Evolutionary conservation across 2,113 vertebrate genomes (phyloP).

Genomic region (Cinclus cinclus): DNA sequence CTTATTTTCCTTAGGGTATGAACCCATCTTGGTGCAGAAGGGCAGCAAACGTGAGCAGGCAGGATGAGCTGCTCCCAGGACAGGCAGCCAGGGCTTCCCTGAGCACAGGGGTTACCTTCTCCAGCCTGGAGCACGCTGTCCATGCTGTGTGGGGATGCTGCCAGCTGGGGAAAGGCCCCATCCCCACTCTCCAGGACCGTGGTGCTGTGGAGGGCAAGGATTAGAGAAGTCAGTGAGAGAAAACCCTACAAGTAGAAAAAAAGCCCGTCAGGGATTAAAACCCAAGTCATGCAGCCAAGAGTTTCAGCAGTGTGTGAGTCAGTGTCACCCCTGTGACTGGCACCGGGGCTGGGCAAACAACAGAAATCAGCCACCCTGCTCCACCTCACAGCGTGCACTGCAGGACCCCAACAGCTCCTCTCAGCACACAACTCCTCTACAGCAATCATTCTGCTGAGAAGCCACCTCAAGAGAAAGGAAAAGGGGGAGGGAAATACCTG

Average conservation of each 20-base stretch:
- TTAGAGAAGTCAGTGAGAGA: neutral
- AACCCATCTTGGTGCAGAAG: neutral
- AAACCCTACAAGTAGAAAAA: neutral
- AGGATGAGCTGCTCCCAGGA: neutral
- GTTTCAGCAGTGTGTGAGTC: neutral
- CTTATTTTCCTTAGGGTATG: neutral
- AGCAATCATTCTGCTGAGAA: neutral
- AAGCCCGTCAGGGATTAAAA: neutral
- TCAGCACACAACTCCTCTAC: neutral
- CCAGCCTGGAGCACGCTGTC: slow-evolving; percentile 90
- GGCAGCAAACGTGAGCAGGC: neutral
- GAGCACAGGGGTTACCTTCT: slow-evolving; percentile 75
- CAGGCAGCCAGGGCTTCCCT: neutral
- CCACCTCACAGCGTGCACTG: neutral
- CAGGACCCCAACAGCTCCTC: neutral
- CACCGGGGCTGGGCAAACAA: neutral
- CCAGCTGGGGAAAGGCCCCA: slow-evolving; percentile 83
- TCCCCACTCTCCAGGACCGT: slow-evolving; percentile 86
- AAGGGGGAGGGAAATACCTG: neutral
- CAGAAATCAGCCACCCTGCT: neutral
- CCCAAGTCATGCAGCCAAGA: neutral
- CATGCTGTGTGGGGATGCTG: slow-evolving; percentile 92
- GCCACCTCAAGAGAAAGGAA: neutral
- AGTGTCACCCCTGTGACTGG: neutral
- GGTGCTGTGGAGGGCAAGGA: slow-evolving; percentile 71